Conservation (phyloP, 2,888 invertebrate genomes). For the Hedychridium roseum region DNA sequence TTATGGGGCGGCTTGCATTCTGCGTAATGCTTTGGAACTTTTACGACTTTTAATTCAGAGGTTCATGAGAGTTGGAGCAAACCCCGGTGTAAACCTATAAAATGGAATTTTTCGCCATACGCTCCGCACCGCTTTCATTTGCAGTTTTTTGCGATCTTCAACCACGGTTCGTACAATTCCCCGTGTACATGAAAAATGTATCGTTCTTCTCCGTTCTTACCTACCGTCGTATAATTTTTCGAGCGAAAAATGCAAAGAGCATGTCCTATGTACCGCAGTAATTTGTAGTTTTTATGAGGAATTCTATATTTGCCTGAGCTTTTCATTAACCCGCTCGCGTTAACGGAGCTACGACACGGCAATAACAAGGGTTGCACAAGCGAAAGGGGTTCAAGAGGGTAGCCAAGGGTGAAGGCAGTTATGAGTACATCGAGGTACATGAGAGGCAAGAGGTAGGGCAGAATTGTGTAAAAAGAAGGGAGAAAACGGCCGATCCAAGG, state of each 20-base stretch:
- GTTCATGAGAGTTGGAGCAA: too few relatives aligned
- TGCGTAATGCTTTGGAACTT: too few relatives aligned
- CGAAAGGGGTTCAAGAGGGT: conserved; percentile 28
- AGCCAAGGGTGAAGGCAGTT: conserved; percentile 27
- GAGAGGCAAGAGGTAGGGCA: conserved; percentile 9
- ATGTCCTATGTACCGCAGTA: conserved; percentile 30
- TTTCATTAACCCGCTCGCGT: conserved; percentile 51
- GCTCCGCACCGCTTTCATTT: too few relatives aligned
- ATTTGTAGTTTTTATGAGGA: conserved; percentile 48
- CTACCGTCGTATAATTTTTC: conserved; percentile 29
- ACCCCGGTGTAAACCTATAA: too few relatives aligned
- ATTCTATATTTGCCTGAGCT: conserved; percentile 49
- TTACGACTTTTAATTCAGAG: too few relatives aligned
- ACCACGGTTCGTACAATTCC: too few relatives aligned
- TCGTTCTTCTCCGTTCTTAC: too few relatives aligned
- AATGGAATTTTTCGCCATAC: too few relatives aligned
- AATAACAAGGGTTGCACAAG: conserved; percentile 39
- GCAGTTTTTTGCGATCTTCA: too few relatives aligned
- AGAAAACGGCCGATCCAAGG: neutral
- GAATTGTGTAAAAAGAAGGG: conserved; percentile 12
- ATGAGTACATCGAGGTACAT: conserved; percentile 19
- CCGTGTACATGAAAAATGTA: too few relatives aligned
- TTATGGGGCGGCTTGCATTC: too few relatives aligned
- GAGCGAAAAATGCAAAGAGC: conserved; percentile 22
- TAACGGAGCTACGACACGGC: conserved; percentile 47